Base-by-base conservation (phyloP, 2,797 vertebrate genomes). In the Leptatherina wallacei region DNA sequence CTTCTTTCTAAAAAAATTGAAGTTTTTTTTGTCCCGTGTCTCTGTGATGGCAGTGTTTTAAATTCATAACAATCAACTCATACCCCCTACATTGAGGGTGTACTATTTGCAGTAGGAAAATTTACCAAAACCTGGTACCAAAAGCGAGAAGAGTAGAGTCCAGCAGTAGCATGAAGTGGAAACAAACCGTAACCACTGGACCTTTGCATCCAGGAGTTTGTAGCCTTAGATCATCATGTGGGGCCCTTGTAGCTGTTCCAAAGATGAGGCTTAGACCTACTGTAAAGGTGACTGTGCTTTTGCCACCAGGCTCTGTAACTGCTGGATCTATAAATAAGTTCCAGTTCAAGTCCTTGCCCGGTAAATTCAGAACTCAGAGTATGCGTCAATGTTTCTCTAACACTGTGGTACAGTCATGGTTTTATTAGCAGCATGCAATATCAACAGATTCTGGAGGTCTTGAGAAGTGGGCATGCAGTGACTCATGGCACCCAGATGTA, bases 311-410 rank as follows among this genome's bases (percentile, higher is more conserved):
- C n/a, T 18, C 10, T 44, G 38, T 57, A 22, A 14, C 35, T 22
- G n/a, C 55, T 38, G 24, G 38, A 57, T 44, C 44, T 42, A 67
- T 57, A 44, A 57, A 57, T 44, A 57, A 67, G 5, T 38, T 66
- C 29, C 38, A 57, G 30, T 33, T 57, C 11, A 54, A 14, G 3
- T 54, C 3, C 9, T 27, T 24, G 51, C 13, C 14, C 4, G 12
- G 51, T 27, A 24, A 54, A 54, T 27, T 13, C 51, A 13, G 47
- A 49, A 14, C 8, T 52, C 12, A 2, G 11, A 24, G 6, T 27
- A 4, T 52, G n/a, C 12, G 6, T 2, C 11, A 24, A 18, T 18
- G 40, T 47, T 47, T 52, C 3, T 16, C 38, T 16, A 40, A 16
- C 4, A 11, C 1, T 8, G 2, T 51, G 47, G 22, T 51, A 22